Evolutionary conservation across 30 jellyfish, hydroid and myxozoan genomes (phyloP), one percentile per base, ranked within the genome.

Genomic region (Thelohanellus kitauei): DNA sequence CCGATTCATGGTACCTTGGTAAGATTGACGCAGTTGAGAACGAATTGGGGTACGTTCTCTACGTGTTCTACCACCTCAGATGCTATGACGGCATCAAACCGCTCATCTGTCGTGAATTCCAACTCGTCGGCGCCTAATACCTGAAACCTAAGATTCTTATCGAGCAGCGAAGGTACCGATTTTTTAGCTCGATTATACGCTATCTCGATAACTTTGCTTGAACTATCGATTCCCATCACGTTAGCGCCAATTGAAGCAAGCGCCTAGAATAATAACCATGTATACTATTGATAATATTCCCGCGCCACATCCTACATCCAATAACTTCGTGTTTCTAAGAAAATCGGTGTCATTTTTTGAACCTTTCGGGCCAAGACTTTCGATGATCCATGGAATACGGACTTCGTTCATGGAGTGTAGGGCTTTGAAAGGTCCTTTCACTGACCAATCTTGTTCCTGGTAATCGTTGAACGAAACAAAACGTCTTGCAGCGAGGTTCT

Each of bases 21-120:
- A 14, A 54, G 35, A 32, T 57, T 62, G 45, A 78, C 44, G 18
- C 86, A 60, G 2, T 31, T 18, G 14, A 51, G 23, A 12, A 60
- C 42, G 54, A 71, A 71, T 14, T 43, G 47, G n/a, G 45, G 45
- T 8, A 66, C 75, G 33, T 53, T 32, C 18, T 35, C 31, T 0
- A 61, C 87, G 45, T 71, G 91, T 48, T 71, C 91, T n/a, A 71
- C 48, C 17, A 71, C 91, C 33, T 71, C 91, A 19, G 91, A 71
- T 24, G 84, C 87, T 17, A 71, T 66, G 21, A 71, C 91, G 3
- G 69, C 66, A 53, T 71, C 91, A 49, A 50, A 71, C 15, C 53
- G 21, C 14, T 52, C 53, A 16, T 19, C 31, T 24, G 45, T 51
- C 1, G 37, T 40, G 19, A 32, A 59, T 18, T 48, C 58, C 40